Evolutionary conservation across 2,113 vertebrate species (phyloP).

Genomic region (Porphyrio hochstetteri): DNA sequence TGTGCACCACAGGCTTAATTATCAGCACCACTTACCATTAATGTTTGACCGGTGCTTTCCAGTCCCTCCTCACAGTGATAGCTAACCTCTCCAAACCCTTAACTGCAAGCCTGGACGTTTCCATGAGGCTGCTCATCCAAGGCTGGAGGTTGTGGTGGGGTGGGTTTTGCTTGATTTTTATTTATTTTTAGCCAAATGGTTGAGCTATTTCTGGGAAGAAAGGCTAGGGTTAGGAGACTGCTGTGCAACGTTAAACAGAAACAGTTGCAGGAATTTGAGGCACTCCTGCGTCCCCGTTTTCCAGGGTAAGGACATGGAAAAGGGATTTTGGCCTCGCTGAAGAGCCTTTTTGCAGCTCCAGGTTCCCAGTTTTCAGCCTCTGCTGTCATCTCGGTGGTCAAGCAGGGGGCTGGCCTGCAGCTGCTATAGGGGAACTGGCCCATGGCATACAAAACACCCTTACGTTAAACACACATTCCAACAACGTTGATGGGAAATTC

Average conservation of each 20-base stretch:
- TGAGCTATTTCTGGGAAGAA: background rate
- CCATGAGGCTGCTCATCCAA: background rate
- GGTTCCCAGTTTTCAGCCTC: background rate
- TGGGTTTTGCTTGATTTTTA: background rate
- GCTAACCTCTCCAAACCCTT: background rate
- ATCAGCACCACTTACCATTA: background rate
- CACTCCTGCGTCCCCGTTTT: background rate
- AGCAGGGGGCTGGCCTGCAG: rapidly evolving
- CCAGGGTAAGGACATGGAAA: background rate
- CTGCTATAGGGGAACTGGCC: background rate
- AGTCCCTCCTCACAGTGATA: rapidly evolving
- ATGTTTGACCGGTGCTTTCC: background rate
- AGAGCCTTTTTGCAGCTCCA: background rate
- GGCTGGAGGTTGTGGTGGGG: too few species aligned
- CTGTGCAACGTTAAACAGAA: background rate
- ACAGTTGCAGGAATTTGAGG: background rate
- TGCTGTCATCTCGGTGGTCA: background rate
- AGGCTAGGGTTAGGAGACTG: background rate
- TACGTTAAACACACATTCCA: rapidly evolving
- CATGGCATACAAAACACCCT: rapidly evolving
- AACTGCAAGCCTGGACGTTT: rapidly evolving
- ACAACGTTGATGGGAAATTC: background rate
- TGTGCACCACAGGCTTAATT: background rate
- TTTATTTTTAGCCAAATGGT: slow-evolving; percentile 8
- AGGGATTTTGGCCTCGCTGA: background rate